Conservation (phyloP, 2,888 invertebrate genomes). For the Mythimna albipuncta region DNA sequence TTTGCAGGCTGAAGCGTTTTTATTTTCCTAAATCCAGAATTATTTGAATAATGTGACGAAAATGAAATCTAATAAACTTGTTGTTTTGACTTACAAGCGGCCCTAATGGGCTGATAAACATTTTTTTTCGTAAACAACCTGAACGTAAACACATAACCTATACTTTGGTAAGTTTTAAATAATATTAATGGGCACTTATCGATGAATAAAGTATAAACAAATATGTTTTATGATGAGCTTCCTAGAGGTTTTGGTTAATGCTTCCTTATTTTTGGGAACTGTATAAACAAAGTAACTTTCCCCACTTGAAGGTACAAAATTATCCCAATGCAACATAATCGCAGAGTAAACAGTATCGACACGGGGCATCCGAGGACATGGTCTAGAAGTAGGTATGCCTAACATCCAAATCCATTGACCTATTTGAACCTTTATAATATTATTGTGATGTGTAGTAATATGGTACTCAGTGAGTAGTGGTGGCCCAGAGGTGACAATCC, state of each 20-base stretch:
- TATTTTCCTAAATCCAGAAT: background rate
- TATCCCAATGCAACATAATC: too few species aligned
- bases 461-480: too few species aligned
- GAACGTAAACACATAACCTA: conserved; percentile 42
- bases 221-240: conserved; percentile 21
- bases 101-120: conserved; percentile 45
- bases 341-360: too few species aligned
- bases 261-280: conserved; percentile 16
- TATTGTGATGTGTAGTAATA: too few species aligned
- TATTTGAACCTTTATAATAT: too few species aligned
- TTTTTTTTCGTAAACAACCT: conserved; percentile 53
- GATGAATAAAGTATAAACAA: conserved; percentile 36
- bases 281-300: conserved; percentile 20
- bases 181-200: conserved; percentile 36
- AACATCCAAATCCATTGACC: too few species aligned
- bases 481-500: too few species aligned
- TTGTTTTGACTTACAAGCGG: conserved; percentile 34
- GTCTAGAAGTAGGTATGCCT: too few species aligned
- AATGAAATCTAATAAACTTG: conserved; percentile 36
- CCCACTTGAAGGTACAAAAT: too few species aligned
- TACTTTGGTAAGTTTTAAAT: conserved; percentile 33
- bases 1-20: background rate
- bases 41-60: conserved; percentile 10
- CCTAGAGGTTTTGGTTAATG: background rate
- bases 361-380: too few species aligned